Conservation (phyloP, 2,113 vertebrate genomes). For the Carassius gibelio region DNA sequence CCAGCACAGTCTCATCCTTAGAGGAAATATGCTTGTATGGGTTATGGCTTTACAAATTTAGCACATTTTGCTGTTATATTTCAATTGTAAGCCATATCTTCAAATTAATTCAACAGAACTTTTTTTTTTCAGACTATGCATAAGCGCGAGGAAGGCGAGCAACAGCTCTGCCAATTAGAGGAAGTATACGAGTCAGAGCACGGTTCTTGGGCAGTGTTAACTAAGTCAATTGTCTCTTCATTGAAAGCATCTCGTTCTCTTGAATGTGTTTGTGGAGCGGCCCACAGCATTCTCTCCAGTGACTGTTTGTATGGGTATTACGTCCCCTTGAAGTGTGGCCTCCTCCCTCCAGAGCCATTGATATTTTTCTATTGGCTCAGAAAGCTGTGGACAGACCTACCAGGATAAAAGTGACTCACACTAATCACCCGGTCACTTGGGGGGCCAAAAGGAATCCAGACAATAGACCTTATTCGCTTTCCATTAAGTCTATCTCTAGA, state of each 20-base stretch:
- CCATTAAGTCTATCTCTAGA: slow-evolving; percentile 25
- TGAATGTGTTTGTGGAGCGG: slow-evolving; percentile 52
- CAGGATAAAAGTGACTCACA: slow-evolving; percentile 56
- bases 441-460: slow-evolving; percentile 43
- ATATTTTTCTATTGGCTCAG: slow-evolving; percentile 56
- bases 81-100: background rate
- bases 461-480: slow-evolving; percentile 47
- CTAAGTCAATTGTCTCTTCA: slow-evolving; percentile 57
- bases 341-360: slow-evolving; percentile 55
- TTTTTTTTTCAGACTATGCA: background rate
- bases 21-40: background rate
- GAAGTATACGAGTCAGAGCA: slow-evolving; percentile 37
- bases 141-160: background rate
- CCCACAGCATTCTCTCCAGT: slow-evolving; percentile 42
- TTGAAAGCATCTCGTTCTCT: slow-evolving; percentile 54
- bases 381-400: slow-evolving; percentile 50
- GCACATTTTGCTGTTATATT: background rate
- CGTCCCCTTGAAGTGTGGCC: slow-evolving; percentile 56
- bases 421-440: slow-evolving; percentile 48
- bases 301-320: slow-evolving; percentile 57
- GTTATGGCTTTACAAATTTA: background rate
- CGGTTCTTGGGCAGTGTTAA: slow-evolving; percentile 44
- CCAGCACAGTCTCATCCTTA: background rate
- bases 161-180: slow-evolving; percentile 11
- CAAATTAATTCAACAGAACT: background rate